Conservation (phyloP, 2,888 invertebrate species). For the Scaptomyza parva region DNA sequence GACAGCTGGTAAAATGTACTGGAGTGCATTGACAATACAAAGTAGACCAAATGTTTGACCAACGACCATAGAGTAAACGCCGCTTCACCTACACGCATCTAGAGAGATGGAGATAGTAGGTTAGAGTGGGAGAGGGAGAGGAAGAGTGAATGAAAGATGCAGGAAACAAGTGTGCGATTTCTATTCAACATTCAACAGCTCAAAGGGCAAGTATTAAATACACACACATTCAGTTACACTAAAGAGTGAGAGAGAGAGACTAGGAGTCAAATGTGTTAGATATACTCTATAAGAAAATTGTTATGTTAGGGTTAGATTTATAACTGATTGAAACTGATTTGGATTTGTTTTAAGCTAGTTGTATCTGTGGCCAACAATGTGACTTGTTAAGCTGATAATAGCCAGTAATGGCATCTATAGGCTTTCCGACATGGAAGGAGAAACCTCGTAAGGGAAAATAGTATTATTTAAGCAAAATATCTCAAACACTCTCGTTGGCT, state of each 20-base stretch:
- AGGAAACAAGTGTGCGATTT: conserved; percentile 38
- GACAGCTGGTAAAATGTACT: conserved; percentile 71
- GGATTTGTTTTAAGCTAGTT: too few relatives aligned
- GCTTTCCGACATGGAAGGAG: too few relatives aligned
- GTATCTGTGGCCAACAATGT: too few relatives aligned
- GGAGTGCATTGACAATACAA: conserved; percentile 76
- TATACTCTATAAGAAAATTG: background rate
- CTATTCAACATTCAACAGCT: conserved; percentile 49
- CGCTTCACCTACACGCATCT: background rate
- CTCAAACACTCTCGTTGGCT: too few relatives aligned
- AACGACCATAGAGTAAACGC: conserved; percentile 18
- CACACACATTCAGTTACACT: conserved; percentile 34
- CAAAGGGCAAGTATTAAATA: conserved; percentile 65
- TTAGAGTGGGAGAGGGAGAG: background rate
- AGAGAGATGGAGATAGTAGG: background rate
- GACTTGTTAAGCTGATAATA: too few relatives aligned
- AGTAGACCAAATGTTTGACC: conserved; percentile 65
- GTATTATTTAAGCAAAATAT: too few relatives aligned
- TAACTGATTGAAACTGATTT: too few relatives aligned
- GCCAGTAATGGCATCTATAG: too few relatives aligned
- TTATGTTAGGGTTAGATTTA: too few relatives aligned
- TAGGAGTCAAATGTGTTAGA: background rate
- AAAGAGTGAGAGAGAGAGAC: background rate
- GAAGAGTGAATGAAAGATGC: conserved; percentile 10
- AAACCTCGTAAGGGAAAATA: too few relatives aligned